Percentiles rank a stretch among this genome's conserved stretches.
These are phyloP conservation scores for Netta rufina DNA, from an alignment of 2,797 vertebrate genomes.

Conservation along the genomic window DNA sequence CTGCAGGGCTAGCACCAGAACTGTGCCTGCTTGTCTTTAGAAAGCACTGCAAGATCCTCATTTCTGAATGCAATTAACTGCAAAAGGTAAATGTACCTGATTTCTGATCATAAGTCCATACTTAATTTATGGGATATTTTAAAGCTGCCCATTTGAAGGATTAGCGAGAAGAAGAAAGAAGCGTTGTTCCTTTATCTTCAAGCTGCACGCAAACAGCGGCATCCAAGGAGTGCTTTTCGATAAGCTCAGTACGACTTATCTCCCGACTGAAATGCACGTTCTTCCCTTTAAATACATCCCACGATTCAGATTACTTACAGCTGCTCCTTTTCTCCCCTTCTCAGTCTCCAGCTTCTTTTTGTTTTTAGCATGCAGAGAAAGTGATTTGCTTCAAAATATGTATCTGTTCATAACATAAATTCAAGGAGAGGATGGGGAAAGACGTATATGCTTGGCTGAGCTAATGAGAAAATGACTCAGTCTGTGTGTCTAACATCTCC, in stretches of 20 bases:
- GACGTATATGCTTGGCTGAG: constrained; percentile 18
- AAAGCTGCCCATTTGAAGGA: constrained; percentile 44
- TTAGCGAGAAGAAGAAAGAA: background rate
- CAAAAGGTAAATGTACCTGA: background rate
- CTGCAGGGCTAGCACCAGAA: background rate
- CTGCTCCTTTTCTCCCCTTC: background rate
- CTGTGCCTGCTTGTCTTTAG: background rate
- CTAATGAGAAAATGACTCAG: constrained; percentile 56
- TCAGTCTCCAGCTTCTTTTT: background rate
- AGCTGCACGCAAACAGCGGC: constrained; percentile 42
- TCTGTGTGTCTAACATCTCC: constrained; percentile 29
- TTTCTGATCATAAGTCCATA: constrained; percentile 21
- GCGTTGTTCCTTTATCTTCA: constrained; percentile 57
- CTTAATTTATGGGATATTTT: background rate
- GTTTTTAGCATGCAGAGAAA: constrained; percentile 36
- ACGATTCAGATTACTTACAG: constrained; percentile 3
- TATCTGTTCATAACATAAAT: constrained; percentile 63
- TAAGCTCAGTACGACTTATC: constrained; percentile 65
- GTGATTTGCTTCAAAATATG: constrained; percentile 46
- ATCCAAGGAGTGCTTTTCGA: constrained; percentile 35
- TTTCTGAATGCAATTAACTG: background rate
- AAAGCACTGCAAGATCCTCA: background rate
- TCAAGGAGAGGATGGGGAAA: constrained; percentile 12
- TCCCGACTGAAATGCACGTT: constrained; percentile 13
- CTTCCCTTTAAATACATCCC: constrained; percentile 31